phyloP scores from a whole-genome alignment of 2,797 vertebrate genomes.

The Bovichtus variegatus region DNA sequence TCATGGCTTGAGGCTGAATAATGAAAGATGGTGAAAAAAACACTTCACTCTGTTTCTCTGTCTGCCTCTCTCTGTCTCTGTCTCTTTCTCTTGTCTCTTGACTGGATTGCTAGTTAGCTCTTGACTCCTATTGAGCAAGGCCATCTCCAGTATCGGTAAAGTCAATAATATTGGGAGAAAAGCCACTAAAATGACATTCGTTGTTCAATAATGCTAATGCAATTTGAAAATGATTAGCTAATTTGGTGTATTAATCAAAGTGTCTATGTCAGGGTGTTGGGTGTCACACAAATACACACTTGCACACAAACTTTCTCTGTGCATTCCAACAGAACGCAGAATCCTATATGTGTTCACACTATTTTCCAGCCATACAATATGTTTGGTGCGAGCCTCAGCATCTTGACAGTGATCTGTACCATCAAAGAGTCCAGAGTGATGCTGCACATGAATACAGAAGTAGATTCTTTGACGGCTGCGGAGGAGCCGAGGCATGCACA shows the following conservation, averaged over 20 bases:
- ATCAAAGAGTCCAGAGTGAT: constrained; percentile 72
- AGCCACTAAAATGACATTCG: constrained; percentile 58
- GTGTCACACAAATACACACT: neutral
- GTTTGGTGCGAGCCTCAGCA: constrained; percentile 45
- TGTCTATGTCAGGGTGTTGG: constrained; percentile 18
- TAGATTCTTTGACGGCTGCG: constrained; percentile 55
- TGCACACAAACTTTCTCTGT: neutral
- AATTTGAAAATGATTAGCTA: constrained; percentile 63
- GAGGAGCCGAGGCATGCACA: constrained; percentile 64
- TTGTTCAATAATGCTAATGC: constrained; percentile 68
- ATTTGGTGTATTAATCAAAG: constrained; percentile 60
- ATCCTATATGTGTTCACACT: constrained; percentile 25
- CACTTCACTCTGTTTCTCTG: constrained; percentile 52
- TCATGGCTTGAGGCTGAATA: constrained; percentile 78
- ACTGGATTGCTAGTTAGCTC: constrained; percentile 62
- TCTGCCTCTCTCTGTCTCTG: constrained; percentile 34
- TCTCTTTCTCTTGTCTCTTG: constrained; percentile 49
- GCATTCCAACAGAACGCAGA: constrained; percentile 5
- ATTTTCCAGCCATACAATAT: constrained; percentile 45
- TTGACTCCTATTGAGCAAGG: constrained; percentile 62
- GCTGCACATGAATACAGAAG: constrained; percentile 70
- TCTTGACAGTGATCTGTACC: constrained; percentile 70
- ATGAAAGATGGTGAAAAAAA: constrained; percentile 68
- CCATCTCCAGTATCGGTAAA: constrained; percentile 37
- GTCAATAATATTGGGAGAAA: constrained; percentile 64